Percentiles rank a stretch among this genome's conserved stretches.
phyloP scores from a whole-genome alignment of 2,888 invertebrate species.

The Lycaena phlaeas region DNA sequence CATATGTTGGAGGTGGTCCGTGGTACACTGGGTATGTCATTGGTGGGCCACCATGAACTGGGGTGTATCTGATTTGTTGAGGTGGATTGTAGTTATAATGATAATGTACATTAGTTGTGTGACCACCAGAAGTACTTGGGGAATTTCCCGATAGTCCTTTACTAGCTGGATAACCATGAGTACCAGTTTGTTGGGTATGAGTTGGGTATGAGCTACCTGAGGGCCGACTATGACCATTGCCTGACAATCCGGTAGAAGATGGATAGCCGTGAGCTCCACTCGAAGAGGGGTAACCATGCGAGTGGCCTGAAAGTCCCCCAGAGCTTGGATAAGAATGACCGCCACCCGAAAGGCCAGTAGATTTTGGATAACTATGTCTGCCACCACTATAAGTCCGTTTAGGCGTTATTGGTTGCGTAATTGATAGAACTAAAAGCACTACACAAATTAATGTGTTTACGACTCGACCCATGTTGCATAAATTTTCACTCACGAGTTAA shows the following conservation, averaged over 20 bases:
- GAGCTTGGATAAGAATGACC: conserved; percentile 36
- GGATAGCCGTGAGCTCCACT: conserved; percentile 24
- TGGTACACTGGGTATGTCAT: conserved; percentile 49
- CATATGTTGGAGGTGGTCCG: conserved; percentile 49
- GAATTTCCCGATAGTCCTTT: conserved; percentile 22
- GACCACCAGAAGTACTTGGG: conserved; percentile 24
- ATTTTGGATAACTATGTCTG: conserved; percentile 28
- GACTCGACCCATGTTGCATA: conserved; percentile 21
- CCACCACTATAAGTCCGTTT: conserved; percentile 25
- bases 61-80: conserved; percentile 45
- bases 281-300: conserved; percentile 19
- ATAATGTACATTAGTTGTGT: conserved; percentile 38
- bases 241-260: conserved; percentile 21
- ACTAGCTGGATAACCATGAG: conserved; percentile 23
- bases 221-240: conserved; percentile 28
- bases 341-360: conserved; percentile 27
- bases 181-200: conserved; percentile 23
- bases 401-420: conserved; percentile 26
- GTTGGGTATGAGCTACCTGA: conserved; percentile 27
- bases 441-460: conserved; percentile 35
- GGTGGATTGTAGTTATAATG: conserved; percentile 56
- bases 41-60: conserved; percentile 36
- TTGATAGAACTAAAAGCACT: conserved; percentile 30
- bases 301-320: conserved; percentile 30
- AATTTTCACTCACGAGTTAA: conserved; percentile 6